Evolutionary conservation across 2,888 invertebrate genomes (phyloP).

Genomic region (Abscondita cerata): DNA sequence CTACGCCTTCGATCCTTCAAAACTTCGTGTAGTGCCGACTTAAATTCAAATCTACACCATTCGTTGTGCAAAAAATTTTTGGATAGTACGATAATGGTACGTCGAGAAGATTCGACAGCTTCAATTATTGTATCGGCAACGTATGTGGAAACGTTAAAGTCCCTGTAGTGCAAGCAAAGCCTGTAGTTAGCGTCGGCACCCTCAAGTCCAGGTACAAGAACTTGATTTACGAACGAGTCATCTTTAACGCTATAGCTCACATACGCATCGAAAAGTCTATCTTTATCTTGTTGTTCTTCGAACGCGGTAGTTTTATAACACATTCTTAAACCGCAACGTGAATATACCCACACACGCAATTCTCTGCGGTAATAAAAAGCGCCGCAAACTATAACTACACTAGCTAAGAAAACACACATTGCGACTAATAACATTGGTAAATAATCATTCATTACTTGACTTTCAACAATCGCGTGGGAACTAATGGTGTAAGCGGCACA

Average conservation of each 20-base stretch:
- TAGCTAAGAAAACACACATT: conserved; percentile 77
- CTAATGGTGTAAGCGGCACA: conserved; percentile 78
- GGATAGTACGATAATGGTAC: conserved; percentile 89
- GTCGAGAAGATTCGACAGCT: conserved; percentile 88
- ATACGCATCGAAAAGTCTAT: conserved; percentile 93
- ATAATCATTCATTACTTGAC: conserved; percentile 82
- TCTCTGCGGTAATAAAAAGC: conserved; percentile 83
- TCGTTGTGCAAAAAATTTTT: conserved; percentile 94
- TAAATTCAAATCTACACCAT: conserved; percentile 95
- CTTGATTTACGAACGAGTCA: conserved; percentile 88
- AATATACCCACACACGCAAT: conserved; percentile 85
- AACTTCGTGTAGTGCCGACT: conserved; percentile 90
- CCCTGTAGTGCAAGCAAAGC: conserved; percentile 90
- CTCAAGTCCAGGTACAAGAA: conserved; percentile 87
- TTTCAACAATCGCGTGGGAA: conserved; percentile 75
- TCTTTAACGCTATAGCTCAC: conserved; percentile 94
- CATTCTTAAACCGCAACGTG: conserved; percentile 83
- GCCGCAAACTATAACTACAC: conserved; percentile 78
- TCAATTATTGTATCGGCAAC: conserved; percentile 92
- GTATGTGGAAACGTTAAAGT: conserved; percentile 87
- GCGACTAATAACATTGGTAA: conserved; percentile 80
- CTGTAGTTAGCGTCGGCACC: conserved; percentile 81
- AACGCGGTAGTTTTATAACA: conserved; percentile 85
- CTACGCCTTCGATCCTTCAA: conserved; percentile 85
- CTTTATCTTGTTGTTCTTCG: conserved; percentile 82